These are phyloP conservation scores for Ophioninae sp. DNA, from an alignment of 2,888 invertebrate genomes.

Conservation along the genomic window DNA sequence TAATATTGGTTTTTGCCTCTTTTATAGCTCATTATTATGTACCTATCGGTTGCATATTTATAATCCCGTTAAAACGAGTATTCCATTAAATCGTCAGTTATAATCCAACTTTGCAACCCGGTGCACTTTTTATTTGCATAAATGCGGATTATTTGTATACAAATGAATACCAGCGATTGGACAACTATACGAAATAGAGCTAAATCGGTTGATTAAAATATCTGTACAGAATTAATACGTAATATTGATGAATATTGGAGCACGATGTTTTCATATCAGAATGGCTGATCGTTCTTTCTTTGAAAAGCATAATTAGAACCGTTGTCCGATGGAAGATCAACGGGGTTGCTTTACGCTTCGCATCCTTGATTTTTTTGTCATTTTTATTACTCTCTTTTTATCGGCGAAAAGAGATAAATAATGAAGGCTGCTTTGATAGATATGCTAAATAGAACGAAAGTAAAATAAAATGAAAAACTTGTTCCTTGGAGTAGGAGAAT, in stretches of 20 bases:
- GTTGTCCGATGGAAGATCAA: not conserved
- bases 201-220: not conserved
- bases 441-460: conserved; percentile 12
- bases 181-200: not conserved
- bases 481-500: not conserved
- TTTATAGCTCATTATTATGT: not conserved
- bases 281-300: not conserved
- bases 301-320: not conserved
- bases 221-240: not conserved
- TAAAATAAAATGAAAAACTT: conserved; percentile 16
- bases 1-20: not conserved
- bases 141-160: not conserved
- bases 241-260: not conserved
- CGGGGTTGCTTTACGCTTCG: not conserved
- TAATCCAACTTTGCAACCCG: not conserved
- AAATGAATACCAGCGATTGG: not conserved
- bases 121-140: not conserved
- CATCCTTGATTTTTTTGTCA: not conserved
- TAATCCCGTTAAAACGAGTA: not conserved
- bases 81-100: not conserved
- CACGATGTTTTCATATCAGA: not conserved
- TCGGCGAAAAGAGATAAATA: not conserved
- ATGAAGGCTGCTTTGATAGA: conserved; percentile 19
- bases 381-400: not conserved
- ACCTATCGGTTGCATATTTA: not conserved